A percentile compares a stretch with the other conserved stretches of the same genome.
phyloP scores from a whole-genome alignment of 2,113 vertebrate genomes.

The Rallus limicola region DNA sequence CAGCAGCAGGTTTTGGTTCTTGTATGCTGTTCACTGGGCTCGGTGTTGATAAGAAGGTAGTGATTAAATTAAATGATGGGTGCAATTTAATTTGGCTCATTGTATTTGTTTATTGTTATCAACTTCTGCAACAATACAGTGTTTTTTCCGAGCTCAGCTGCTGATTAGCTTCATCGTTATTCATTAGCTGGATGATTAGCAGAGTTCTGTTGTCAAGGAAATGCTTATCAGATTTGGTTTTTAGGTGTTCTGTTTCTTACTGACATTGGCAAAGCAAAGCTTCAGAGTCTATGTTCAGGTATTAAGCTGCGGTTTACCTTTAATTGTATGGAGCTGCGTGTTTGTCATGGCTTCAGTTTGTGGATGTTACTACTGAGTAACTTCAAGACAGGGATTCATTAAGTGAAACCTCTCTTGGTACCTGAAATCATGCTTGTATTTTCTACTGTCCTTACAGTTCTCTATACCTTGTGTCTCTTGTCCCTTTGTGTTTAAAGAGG shows the following conservation, averaged over 20 bases:
- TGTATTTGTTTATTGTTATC: neutral
- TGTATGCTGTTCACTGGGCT: neutral
- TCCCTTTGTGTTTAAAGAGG: neutral
- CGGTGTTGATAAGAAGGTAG: neutral
- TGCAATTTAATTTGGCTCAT: neutral
- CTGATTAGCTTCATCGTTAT: neutral
- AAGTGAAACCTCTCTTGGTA: neutral
- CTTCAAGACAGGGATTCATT: neutral
- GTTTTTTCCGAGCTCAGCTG: neutral
- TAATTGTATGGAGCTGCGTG: neutral
- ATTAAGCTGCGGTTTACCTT: neutral
- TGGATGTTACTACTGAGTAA: neutral
- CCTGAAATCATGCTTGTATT: neutral
- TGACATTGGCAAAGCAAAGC: neutral
- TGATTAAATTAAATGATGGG: neutral
- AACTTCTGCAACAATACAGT: neutral
- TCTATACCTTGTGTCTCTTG: neutral
- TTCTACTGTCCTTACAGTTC: neutral
- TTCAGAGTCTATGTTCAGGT: neutral
- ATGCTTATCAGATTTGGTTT: neutral
- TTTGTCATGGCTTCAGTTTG: neutral
- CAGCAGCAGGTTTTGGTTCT: neutral
- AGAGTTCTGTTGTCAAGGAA: conserved; percentile 1
- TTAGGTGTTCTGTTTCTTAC: neutral
- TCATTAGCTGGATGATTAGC: neutral